Evolutionary conservation across 2,888 invertebrate genomes (phyloP).

Genomic region (Epinotia bilunana): DNA sequence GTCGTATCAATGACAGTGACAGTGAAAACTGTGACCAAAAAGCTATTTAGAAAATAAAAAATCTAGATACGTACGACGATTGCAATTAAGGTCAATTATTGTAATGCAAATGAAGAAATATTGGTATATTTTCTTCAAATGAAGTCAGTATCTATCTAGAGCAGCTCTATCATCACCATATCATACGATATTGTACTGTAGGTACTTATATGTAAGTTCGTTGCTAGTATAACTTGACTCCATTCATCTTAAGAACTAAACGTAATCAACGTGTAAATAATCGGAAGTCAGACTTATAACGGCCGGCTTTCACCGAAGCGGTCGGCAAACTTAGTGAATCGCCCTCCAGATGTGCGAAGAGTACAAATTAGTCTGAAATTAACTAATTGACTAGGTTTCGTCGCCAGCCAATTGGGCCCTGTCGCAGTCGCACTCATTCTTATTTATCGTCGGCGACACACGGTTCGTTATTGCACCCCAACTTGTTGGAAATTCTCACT

Average conservation of each 20-base stretch:
- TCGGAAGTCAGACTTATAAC: background rate
- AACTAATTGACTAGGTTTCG: conserved; percentile 72
- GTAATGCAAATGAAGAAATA: background rate
- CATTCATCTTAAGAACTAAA: background rate
- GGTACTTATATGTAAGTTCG: background rate
- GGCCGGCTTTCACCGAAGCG: background rate
- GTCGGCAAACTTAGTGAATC: background rate
- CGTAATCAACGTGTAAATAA: background rate
- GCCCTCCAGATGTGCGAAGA: conserved; percentile 43
- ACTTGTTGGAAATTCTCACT: background rate
- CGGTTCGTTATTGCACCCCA: conserved; percentile 48
- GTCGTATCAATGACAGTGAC: too few relatives aligned
- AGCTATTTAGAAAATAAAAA: background rate
- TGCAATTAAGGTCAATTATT: background rate
- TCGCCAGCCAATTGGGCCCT: conserved; percentile 70
- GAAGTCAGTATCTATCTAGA: conserved; percentile 13
- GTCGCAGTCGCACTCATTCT: conserved; percentile 62
- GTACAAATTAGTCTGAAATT: conserved; percentile 64
- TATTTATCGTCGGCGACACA: conserved; percentile 65
- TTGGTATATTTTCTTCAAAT: conserved; percentile 12
- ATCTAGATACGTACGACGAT: background rate
- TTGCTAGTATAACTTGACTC: background rate
- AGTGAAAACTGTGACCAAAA: conserved; percentile 26
- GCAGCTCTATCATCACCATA: too few relatives aligned
- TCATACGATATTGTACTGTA: background rate